Evolutionary conservation across 2,797 vertebrate species (phyloP).

Genomic region (Poeciliopsis presidionis): DNA sequence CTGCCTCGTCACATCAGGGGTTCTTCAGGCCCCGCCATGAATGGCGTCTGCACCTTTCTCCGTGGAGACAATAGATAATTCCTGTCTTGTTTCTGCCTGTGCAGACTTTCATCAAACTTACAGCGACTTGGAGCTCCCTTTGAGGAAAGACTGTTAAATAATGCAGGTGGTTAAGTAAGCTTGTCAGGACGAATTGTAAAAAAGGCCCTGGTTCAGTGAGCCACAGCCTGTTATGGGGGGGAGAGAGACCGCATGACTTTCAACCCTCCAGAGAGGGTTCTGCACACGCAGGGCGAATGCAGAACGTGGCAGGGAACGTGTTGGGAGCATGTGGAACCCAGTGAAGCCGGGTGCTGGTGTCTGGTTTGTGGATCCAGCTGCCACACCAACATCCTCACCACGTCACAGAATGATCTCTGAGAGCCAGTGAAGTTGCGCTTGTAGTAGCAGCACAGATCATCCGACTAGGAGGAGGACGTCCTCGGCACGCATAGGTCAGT

Average conservation of each 20-base stretch:
- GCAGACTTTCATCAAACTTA: constrained; percentile 46
- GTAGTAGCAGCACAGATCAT: constrained; percentile 23
- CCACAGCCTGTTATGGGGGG: constrained; percentile 51
- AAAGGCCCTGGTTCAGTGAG: constrained; percentile 50
- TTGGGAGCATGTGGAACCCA: neutral
- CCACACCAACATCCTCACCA: constrained; percentile 16
- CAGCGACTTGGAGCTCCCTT: constrained; percentile 48
- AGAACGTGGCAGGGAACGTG: constrained; percentile 46
- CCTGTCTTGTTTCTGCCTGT: constrained; percentile 19
- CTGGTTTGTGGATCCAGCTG: constrained; percentile 21
- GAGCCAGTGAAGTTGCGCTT: constrained; percentile 22
- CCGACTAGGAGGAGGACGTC: neutral
- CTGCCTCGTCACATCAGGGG: neutral
- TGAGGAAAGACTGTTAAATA: constrained; percentile 74
- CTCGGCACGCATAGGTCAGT: neutral
- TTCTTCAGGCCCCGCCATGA: neutral
- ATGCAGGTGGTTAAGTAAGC: constrained; percentile 80
- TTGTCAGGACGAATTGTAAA: constrained; percentile 67
- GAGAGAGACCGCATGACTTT: constrained; percentile 40
- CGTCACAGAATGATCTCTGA: constrained; percentile 11
- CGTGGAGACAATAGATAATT: neutral
- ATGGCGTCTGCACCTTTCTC: neutral
- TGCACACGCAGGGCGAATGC: constrained; percentile 35
- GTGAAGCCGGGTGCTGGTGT: constrained; percentile 1
- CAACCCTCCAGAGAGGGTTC: constrained; percentile 42